Conservation (phyloP, 2,797 vertebrate genomes). For the Limnodromus scolopaceus region DNA sequence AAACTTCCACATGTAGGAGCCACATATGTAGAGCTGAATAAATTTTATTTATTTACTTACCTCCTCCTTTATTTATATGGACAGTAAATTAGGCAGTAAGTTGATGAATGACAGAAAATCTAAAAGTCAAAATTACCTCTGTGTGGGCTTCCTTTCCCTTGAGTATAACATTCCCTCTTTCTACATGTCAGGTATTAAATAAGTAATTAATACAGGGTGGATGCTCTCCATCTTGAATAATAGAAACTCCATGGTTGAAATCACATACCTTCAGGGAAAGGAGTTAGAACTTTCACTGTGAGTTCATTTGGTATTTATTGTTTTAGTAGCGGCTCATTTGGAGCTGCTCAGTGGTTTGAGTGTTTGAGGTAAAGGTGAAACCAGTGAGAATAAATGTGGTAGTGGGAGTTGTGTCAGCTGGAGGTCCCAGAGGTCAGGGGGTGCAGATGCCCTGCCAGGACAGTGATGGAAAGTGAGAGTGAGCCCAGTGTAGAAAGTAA, state of each 20-base stretch:
- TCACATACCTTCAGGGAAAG: not conserved
- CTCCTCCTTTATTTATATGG: not conserved
- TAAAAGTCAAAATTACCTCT: not conserved
- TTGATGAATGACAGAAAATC: not conserved
- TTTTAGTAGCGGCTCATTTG: not conserved
- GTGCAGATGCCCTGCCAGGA: not conserved
- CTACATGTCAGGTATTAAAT: not conserved
- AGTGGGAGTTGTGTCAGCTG: rapidly evolving
- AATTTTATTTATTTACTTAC: not conserved
- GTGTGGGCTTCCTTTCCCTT: not conserved
- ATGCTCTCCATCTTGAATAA: not conserved
- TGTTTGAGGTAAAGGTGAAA: not conserved
- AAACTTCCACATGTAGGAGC: not conserved
- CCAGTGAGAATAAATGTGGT: not conserved
- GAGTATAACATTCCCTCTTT: not conserved
- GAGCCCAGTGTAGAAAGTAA: not conserved
- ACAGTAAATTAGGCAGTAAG: not conserved
- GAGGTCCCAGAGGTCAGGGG: not conserved
- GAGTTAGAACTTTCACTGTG: not conserved
- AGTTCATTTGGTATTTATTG: not conserved
- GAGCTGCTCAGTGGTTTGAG: not conserved
- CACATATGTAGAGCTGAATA: not conserved
- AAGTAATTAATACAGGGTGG: not conserved
- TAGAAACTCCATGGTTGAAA: not conserved
- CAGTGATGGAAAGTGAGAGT: not conserved